Base-by-base conservation (phyloP, 2,888 invertebrate species). In the Thumatha senex region DNA sequence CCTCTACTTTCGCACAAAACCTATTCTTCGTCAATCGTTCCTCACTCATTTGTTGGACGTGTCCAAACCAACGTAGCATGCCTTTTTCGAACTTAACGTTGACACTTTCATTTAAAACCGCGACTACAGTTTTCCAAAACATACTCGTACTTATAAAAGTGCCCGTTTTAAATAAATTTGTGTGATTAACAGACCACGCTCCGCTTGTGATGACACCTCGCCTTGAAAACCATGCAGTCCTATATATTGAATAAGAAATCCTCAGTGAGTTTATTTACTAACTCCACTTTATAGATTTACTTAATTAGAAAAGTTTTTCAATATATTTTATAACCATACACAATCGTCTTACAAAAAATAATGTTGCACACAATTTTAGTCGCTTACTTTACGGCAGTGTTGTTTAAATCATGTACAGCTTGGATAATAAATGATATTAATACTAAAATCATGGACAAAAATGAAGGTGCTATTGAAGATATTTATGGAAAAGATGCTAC, bases 361-460 rank as follows among this genome's bases (percentile, higher is more conserved):
- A 45, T 38, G 31, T 31, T 9, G 12, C 14, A 14, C 9, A 31
- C 13, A 1, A 46, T 39, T 18, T 14, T 46, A n/a, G 10, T 9
- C 13, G n/a, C 30, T n/a, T 46, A 12, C 7, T n/a, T 39, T 7
- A 48, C 10, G 2, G 15, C 35, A 10, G 18, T 36, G 30, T 15
- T 48, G 14, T 36, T 48, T 12, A 30, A 48, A 36, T 36, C 35
- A 12, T 41, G 35, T 41, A 41, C 41, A 18, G 52, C 61, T 46
- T 73, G 72, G 72, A 30, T 73, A 10, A 52, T 73, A 3, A 67
- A 49, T 35, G 48, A 71, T 8, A 56, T 73, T 1, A 57, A 61
- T 40, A 40, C 52, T 1, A 45, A 45, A 33, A 53, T 65, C 50
- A 14, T 63, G 3, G 18, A 10, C n/a, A 30, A 49, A 18, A 18